Evolutionary conservation across 2,797 vertebrate genomes (phyloP), one percentile per base, ranked within the genome.

Genomic region (Schizopygopsis pylzovi): DNA sequence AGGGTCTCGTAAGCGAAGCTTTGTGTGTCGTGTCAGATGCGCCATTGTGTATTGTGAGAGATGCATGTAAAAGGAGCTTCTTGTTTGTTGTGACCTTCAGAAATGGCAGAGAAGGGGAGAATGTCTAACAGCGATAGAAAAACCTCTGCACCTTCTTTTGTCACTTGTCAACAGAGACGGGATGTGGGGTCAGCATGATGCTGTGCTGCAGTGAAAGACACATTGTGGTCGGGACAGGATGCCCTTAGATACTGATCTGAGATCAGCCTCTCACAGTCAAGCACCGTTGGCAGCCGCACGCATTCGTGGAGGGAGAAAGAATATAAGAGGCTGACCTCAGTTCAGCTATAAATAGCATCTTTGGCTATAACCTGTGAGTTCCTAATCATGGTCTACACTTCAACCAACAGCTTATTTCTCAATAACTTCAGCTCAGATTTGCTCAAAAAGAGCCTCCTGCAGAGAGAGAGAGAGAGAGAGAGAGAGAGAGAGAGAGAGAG

Each of bases 71-170:
- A 92, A 88, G 85, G 77, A 83, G 83, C 84, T 79, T 70, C 89
- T 91, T 94, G 92, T 91, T 85, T 87, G 81, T 85, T 8, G 41
- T 90, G 89, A 91, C 91, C 89, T 92, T 92, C 87, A 87, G 68
- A 59, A 77, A 82, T 78, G 75, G 61, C 25, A 63, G 83, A 45
- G 79, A 80, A 12, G 70, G 54, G 33, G 41, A 76, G 75, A 79
- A 79, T n/a, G 39, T 54, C 28, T 49, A 63, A 56, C 61, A 75
- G 47, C 4, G 7, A 52, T 39, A 85, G n/a, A 73, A 85, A 78
- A 67, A 61, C 20, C 49, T 63, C 75, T 67, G 73, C 70, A 76
- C 54, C 56, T 71, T 63, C 61, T 70, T 22, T 54, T 79, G 81
- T 81, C 81, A 81, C 70, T 82, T 83, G 83, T 85, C 1, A 20